Evolutionary conservation across 2,888 invertebrate genomes (phyloP).

Genomic region (Thysanoteuthis rhombus): DNA sequence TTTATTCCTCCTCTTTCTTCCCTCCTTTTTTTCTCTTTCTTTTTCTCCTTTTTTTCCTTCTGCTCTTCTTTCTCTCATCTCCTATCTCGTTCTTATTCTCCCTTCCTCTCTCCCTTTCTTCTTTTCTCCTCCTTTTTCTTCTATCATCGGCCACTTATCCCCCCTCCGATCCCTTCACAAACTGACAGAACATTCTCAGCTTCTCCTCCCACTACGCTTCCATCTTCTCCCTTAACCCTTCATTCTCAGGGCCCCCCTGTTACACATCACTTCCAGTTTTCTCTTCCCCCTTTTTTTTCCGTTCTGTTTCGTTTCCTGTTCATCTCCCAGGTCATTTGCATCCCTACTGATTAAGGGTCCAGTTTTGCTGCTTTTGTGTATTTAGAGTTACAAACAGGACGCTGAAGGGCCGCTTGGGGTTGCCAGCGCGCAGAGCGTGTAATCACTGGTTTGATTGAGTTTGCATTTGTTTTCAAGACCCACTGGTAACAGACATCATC

Average conservation of each 20-base stretch:
- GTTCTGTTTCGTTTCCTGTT: background rate
- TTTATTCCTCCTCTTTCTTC: too few relatives aligned
- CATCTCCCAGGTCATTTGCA: background rate
- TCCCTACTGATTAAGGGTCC: background rate
- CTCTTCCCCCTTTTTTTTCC: too few relatives aligned
- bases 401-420: background rate
- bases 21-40: too few relatives aligned
- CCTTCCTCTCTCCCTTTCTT: background rate
- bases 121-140: background rate
- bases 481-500: too few relatives aligned
- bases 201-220: background rate
- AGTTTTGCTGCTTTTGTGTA: background rate
- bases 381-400: background rate
- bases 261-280: background rate
- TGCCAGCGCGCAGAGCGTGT: background rate
- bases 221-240: background rate
- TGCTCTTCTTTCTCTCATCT: too few relatives aligned
- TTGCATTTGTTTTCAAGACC: background rate
- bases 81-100: too few relatives aligned
- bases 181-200: background rate
- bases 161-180: background rate
- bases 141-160: too few relatives aligned
- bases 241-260: too few relatives aligned
- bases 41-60: too few relatives aligned
- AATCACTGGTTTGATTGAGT: background rate